Evolutionary conservation across 2,797 vertebrate genomes (phyloP).

Genomic region (Sciurus vulgaris): DNA sequence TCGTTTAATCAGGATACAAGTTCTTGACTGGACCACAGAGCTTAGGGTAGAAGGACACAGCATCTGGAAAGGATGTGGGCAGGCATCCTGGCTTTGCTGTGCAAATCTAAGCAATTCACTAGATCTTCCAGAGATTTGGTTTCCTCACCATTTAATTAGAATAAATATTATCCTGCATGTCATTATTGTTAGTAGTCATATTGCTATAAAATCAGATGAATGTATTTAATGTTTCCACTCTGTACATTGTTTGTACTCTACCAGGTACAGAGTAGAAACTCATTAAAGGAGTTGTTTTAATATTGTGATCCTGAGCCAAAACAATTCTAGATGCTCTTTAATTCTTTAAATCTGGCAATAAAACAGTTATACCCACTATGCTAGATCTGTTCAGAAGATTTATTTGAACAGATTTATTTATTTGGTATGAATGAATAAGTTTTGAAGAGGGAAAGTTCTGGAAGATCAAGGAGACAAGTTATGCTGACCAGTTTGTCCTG

Average conservation of each 20-base stretch:
- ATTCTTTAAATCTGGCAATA: background rate
- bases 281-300: background rate
- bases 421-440: background rate
- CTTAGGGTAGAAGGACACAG: background rate
- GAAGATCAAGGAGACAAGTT: accelerated
- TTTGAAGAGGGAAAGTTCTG: background rate
- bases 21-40: background rate
- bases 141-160: background rate
- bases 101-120: background rate
- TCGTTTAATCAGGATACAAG: background rate
- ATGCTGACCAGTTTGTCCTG: background rate
- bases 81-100: background rate
- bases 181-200: background rate
- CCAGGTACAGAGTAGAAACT: background rate
- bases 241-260: no score
- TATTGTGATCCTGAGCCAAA: background rate
- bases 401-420: background rate
- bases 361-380: background rate
- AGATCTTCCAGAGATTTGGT: background rate
- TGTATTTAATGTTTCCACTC: background rate
- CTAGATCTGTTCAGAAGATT: background rate
- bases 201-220: background rate
- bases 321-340: background rate
- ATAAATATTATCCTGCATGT: background rate
- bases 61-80: background rate